Base-by-base conservation (phyloP, 2,888 invertebrate species). In the Troides helena region DNA sequence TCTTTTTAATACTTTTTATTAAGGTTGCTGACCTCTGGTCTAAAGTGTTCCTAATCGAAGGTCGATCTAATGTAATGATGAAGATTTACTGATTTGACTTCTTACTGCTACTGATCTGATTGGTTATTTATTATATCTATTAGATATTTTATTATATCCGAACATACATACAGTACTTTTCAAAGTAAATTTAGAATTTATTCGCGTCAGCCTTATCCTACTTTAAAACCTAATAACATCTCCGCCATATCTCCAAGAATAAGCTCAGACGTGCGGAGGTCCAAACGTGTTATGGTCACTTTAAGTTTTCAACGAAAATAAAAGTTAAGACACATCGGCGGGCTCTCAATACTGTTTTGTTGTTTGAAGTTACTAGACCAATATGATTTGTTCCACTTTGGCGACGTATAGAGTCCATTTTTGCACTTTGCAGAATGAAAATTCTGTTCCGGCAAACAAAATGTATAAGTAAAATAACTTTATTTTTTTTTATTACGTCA, bases 261-360 rank as follows among this genome's bases (percentile, higher is more conserved):
- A 70, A 66, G 62, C 62, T 46, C 12, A 36, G 62, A 58, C 65
- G 53, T 66, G 57, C 57, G 23, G 50, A 59, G 62, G 53, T 70
- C 62, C 62, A 53, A 63, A 70, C 58, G 66, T 66, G 39, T 70
- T 70, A 66, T 66, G 66, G 66, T 70, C 39, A 66, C 69, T 69
- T 69, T 65, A 62, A 69, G 66, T 69, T 65, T 43, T 39, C 50
- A n/a, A 25, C 65, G 53, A 62, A 70, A 62, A 59, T 66, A 70
- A 63, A 66, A 66, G 53, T 62, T 66, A 65, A 46, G 62, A 66
- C 62, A 59, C 62, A 62, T 66, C 62, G 50, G 62, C 36, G 18
- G 58, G 59, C 69, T 62, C 59, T 23, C 60, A 17, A 50, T 39
- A 60, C 50, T 62, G 50, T 69, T 58, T 66, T 62, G 58, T 62